Evolutionary conservation across 2,113 vertebrate genomes (phyloP), one percentile per base, ranked within the genome.

Genomic region (Electrona antarctica): DNA sequence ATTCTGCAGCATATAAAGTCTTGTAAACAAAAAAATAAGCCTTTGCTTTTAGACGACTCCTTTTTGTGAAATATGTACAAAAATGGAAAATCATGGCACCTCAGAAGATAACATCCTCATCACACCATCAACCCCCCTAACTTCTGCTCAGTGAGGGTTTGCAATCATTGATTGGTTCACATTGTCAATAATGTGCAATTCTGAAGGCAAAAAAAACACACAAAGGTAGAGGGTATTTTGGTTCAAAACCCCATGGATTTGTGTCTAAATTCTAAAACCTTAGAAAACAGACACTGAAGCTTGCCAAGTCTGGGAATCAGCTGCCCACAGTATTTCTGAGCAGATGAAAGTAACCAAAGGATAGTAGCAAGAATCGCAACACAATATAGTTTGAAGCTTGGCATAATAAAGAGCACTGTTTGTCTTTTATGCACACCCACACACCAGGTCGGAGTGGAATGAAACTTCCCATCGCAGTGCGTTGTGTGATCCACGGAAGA

Each of bases 161-260:
- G 29, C 58, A 74, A 81, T 41, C 84, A 90, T 88, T 46, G 82
- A 89, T 86, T 54, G 15, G 48, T 74, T 82, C 73, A 81, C 50
- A 77, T 76, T 80, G 77, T 73, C 69, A 70, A 60, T 3, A 3
- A 81, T 86, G 86, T 86, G 86, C 50, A 85, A 84, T 79, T 82
- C 60, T 60, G 45, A 73, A 49, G 41, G 14, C n/a, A 55, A 46
- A 33, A 63, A 59, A 11, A 41, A 8, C 21, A n/a, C 21, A 41
- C 21, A 63, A 57, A 60, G 47, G 56, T 46, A 60, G 46, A 49
- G 13, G 41, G 61, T 60, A 71, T 77, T 82, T 79, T 33, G 33
- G 60, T 79, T 80, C 11, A 69, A 78, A 71, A 15, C 68, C 64
- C 69, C 45, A 59, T 59, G 57, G 62, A 62, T 64, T 60, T 79